These are phyloP conservation scores for Scomber colias DNA, from an alignment of 2,113 vertebrate genomes.

Conservation along the genomic window DNA sequence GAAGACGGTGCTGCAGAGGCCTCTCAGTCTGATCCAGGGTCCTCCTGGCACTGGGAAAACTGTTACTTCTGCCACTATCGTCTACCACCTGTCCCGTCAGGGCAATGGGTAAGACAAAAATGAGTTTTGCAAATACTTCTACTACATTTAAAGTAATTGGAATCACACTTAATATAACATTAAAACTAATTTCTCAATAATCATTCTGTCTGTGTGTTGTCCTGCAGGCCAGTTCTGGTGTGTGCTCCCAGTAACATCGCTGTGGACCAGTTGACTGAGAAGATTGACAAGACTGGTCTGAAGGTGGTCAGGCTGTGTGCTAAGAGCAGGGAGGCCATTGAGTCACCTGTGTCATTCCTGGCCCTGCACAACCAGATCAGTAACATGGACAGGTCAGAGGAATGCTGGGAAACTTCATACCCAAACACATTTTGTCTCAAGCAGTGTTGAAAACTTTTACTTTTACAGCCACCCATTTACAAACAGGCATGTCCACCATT, in stretches of 20 bases:
- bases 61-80: conserved; percentile 98
- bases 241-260: conserved; percentile 99
- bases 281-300: conserved; percentile 97
- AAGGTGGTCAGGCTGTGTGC: conserved; percentile 98
- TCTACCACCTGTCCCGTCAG: conserved; percentile 97
- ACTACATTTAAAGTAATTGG: not conserved
- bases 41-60: conserved; percentile 98
- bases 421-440: not conserved
- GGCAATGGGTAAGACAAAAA: conserved; percentile 91
- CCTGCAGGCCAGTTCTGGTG: conserved; percentile 92
- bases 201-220: not conserved
- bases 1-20: conserved; percentile 97
- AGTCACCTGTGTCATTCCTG: conserved; percentile 97
- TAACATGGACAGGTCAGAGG: conserved; percentile 97
- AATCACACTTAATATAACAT: not conserved
- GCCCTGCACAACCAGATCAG: conserved; percentile 98
- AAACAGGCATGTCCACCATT: not conserved
- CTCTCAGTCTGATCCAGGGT: conserved; percentile 97
- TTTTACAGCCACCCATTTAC: no score
- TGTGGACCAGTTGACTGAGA: conserved; percentile 97
- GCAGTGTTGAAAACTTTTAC: no score
- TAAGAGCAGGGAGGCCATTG: conserved; percentile 97
- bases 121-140: not conserved
- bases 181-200: not conserved
- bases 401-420: no score